Base-by-base conservation (phyloP, 2,113 vertebrate species). In the Monarcha castaneiventris region DNA sequence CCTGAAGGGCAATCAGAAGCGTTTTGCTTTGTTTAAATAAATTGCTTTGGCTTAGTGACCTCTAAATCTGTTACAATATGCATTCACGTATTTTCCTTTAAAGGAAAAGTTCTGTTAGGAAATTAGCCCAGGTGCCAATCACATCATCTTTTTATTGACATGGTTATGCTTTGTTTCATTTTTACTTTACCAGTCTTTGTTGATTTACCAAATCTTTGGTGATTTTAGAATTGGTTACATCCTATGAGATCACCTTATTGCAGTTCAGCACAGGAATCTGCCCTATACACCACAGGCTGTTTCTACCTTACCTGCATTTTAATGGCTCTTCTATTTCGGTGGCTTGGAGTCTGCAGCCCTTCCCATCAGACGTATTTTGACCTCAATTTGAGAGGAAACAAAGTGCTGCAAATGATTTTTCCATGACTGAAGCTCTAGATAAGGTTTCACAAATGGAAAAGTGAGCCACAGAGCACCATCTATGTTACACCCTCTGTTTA, bases 401-500 rank as follows among this genome's bases (percentile, higher is more conserved):
- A 69, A 94, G 54, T 76, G 63, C 68, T 86, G 49, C 23, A 90
- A 95, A 94, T 91, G 10, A 75, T 16, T 91, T 94, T 95, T 77
- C 89, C 96, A 79, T 79, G 21, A 94, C 86, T 88, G 71, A 96
- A 94, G 51, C 84, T 58, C 29, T 49, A 97, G 96, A 93, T 95
- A 96, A 89, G 46, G 14, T 61, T 93, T 94, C 91, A 71, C 26
- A 84, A 94, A 94, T 49, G 66, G 88, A 94, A 94, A 88, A 90
- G 26, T 43, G 88, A 95, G 41, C 56, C 4, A 12, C 35, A 73
- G 56, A 82, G 5, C 49, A 85, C 61, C 62, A 66, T 43, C 30
- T 82, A 23, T 54, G 54, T 85, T 63, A 84, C 52, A 76, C 10
- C 15, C 37, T 58, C 30, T 73, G 8, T 35, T 55, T 77, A 29